phyloP scores from a whole-genome alignment of 2,113 vertebrate genomes.

The Petrocephalus microphthalmus region DNA sequence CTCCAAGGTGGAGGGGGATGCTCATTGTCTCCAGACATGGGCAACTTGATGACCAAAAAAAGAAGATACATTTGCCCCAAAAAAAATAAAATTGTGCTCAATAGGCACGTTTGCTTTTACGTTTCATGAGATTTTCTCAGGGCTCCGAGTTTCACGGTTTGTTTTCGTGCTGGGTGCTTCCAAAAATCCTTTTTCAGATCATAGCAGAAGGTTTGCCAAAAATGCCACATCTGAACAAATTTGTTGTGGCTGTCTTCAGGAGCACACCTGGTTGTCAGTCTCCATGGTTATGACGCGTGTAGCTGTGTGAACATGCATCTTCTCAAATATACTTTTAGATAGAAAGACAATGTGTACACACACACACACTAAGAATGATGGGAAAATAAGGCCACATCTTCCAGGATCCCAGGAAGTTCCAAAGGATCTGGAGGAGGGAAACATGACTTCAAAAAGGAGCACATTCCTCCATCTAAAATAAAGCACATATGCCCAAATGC shows the following conservation, averaged over 20 bases:
- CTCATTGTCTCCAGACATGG: not conserved
- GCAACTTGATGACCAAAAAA: not conserved
- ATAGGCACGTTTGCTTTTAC: not conserved
- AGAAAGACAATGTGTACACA: conserved; percentile 33
- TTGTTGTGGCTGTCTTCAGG: conserved; percentile 29
- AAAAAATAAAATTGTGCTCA: not conserved
- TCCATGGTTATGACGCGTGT: conserved; percentile 20
- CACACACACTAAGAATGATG: conserved; percentile 55
- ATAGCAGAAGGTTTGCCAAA: not conserved
- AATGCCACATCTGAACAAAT: conserved; percentile 9
- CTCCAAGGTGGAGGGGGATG: not conserved
- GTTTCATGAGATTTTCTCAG: not conserved
- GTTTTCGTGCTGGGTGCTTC: not conserved
- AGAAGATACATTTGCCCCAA: too few relatives aligned
- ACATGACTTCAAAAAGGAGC: not conserved
- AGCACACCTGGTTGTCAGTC: conserved; percentile 32
- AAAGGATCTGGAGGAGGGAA: conserved; percentile 52
- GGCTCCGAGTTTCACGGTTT: not conserved
- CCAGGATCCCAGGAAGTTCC: conserved; percentile 54
- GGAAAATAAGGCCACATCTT: conserved; percentile 63
- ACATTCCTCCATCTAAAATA: not conserved
- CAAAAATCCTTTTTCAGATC: not conserved
- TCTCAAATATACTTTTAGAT: not conserved
- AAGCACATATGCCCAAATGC: not conserved
- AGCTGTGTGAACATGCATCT: conserved; percentile 15